Conservation (phyloP, 2,888 invertebrate genomes). For the Heliconius erato region DNA sequence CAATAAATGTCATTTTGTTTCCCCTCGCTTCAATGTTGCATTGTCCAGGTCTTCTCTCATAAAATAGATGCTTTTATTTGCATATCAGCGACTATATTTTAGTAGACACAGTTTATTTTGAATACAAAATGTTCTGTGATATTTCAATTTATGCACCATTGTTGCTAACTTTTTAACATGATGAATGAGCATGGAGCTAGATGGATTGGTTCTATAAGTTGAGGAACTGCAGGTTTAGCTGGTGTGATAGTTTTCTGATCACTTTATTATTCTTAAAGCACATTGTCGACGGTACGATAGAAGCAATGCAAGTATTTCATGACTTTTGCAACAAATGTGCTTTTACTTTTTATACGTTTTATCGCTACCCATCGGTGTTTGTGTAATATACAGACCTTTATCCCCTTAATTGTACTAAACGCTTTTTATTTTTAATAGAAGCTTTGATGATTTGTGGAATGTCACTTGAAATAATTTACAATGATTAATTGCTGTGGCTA, state of each 20-base stretch:
- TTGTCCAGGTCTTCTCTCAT: constrained; percentile 44
- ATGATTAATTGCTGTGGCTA: constrained; percentile 47
- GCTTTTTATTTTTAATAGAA: constrained; percentile 45
- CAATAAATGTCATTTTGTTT: constrained; percentile 36
- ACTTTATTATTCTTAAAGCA: constrained; percentile 47
- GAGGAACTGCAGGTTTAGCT: constrained; percentile 43
- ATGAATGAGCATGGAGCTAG: constrained; percentile 52
- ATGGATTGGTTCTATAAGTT: constrained; percentile 46
- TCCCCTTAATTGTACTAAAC: constrained; percentile 39
- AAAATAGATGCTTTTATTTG: constrained; percentile 49
- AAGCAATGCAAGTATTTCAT: constrained; percentile 42
- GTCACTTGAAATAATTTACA: constrained; percentile 42
- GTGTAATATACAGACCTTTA: constrained; percentile 42
- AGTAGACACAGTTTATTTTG: constrained; percentile 46
- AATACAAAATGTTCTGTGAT: constrained; percentile 44
- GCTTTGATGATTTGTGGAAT: constrained; percentile 48
- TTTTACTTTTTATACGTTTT: constrained; percentile 40
- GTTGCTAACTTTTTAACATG: constrained; percentile 49
- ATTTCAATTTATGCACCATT: constrained; percentile 48
- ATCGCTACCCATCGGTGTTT: constrained; percentile 46
- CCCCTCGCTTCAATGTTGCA: constrained; percentile 47
- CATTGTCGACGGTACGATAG: constrained; percentile 46
- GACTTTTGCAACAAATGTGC: constrained; percentile 42
- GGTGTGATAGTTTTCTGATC: constrained; percentile 48
- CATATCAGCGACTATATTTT: constrained; percentile 41